phyloP scores from a whole-genome alignment of 2,888 invertebrate species.

The Dorcus parallelipipedus region DNA sequence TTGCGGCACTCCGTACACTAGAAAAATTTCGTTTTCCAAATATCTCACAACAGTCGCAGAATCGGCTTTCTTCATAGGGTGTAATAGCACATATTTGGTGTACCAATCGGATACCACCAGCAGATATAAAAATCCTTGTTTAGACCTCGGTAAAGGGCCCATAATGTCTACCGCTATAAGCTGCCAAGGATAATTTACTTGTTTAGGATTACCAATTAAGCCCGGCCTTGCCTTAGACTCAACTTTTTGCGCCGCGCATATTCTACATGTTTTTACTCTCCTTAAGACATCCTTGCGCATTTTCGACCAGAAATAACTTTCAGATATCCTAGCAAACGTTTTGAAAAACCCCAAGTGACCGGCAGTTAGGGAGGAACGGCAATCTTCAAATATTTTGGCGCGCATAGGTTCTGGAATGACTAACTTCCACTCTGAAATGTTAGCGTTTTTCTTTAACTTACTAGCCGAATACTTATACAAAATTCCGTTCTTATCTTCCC shows the following conservation, averaged over 20 bases:
- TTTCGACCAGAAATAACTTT: too few species aligned
- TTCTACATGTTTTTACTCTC: background rate
- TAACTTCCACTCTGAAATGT: constrained; percentile 24
- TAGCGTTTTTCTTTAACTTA: background rate
- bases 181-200: background rate
- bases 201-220: constrained; percentile 3
- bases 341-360: constrained; percentile 24
- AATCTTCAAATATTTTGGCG: constrained; percentile 9
- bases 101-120: background rate
- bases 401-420: constrained; percentile 21
- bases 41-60: background rate
- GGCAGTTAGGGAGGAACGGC: constrained; percentile 20
- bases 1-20: background rate
- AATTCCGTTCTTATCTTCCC: too few species aligned
- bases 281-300: constrained; percentile 8
- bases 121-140: background rate
- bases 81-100: background rate
- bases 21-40: background rate
- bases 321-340: too few species aligned
- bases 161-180: background rate
- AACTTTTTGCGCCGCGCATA: background rate
- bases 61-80: background rate
- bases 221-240: background rate
- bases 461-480: too few species aligned
- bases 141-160: constrained; percentile 1